Evolutionary conservation across 2,113 vertebrate genomes (phyloP), one percentile per base, ranked within the genome.

Genomic region (Chaenogobius annularis): DNA sequence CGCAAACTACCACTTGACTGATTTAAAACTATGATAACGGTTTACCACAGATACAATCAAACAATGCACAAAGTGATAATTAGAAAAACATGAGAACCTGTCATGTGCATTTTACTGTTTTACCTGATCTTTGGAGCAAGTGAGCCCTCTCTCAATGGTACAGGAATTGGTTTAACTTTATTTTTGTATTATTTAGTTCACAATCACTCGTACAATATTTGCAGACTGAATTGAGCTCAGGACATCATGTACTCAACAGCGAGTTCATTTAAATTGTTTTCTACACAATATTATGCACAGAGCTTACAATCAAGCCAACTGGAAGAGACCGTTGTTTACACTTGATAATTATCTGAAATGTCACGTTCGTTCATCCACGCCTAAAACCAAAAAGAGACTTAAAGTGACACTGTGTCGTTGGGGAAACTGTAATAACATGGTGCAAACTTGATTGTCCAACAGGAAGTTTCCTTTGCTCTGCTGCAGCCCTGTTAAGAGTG

Each of bases 401-500:
- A 40, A 40, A 40, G 56, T 59, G 56, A 31, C 56, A 26, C 5
- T 58, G 26, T n/a, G n/a, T n/a, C n/a, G n/a, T 58, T 58, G 23
- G 58, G 35, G 58, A 35, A 14, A 61, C 58, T 35, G 23, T 31
- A 14, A 59, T 26, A 31, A 31, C 23, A 31, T 26, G 15, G 26
- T 26, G 22, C 4, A 10, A 11, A 26, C 55, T 37, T n/a, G 31
- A 63, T 10, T 43, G 10, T 43, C 31, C 61, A 63, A n/a, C 68
- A 70, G 61, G 37, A 74, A 74, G 58, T 70, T 48, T 19, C 78
- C 64, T 40, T 73, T 26, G 52, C 70, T 66, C 66, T 17, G 17
- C 11, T 3, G 10, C 37, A 40, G 37, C 37, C 37, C 37, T 40
- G 6, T 40, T 40, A 81, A 79, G 62, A 40, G 69, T 26, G 20